Conservation (phyloP, 2,113 vertebrate genomes). For the Panthera leo region DNA sequence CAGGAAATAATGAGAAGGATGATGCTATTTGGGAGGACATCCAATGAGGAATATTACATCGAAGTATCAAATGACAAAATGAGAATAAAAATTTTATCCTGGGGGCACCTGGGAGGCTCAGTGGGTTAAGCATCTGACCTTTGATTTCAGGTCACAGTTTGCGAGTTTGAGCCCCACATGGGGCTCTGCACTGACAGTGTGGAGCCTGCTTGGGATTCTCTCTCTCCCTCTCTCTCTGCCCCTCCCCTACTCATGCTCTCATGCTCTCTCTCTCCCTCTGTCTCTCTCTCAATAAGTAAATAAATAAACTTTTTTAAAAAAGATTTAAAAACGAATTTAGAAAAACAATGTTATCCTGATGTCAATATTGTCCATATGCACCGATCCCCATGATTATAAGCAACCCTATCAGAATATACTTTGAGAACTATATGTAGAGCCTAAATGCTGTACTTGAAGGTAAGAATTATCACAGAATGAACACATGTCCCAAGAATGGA, state of each 20-base stretch:
- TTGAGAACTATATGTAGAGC: not conserved
- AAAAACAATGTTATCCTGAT: not conserved
- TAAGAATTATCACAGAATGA: not conserved
- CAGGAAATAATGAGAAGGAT: not conserved
- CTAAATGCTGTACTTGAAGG: not conserved
- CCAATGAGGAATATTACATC: not conserved
- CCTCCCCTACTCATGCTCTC: too few relatives aligned
- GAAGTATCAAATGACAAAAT: not conserved
- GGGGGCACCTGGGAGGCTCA: too few relatives aligned
- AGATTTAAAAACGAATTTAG: too few relatives aligned
- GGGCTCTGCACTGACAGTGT: too few relatives aligned
- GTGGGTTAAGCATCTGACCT: too few relatives aligned
- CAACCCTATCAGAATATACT: not conserved
- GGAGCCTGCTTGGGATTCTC: too few relatives aligned
- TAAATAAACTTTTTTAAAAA: too few relatives aligned
- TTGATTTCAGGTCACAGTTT: too few relatives aligned
- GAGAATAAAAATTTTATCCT: not conserved
- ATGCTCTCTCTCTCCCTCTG: too few relatives aligned
- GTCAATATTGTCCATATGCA: not conserved
- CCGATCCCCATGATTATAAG: not conserved
- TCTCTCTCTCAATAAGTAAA: too few relatives aligned
- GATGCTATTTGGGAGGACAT: not conserved
- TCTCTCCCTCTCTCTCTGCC: too few relatives aligned
- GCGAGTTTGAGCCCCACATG: too few relatives aligned
- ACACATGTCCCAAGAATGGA: not conserved